These are phyloP conservation scores for Albula goreensis DNA, from an alignment of 2,113 vertebrate species.

Conservation along the genomic window DNA sequence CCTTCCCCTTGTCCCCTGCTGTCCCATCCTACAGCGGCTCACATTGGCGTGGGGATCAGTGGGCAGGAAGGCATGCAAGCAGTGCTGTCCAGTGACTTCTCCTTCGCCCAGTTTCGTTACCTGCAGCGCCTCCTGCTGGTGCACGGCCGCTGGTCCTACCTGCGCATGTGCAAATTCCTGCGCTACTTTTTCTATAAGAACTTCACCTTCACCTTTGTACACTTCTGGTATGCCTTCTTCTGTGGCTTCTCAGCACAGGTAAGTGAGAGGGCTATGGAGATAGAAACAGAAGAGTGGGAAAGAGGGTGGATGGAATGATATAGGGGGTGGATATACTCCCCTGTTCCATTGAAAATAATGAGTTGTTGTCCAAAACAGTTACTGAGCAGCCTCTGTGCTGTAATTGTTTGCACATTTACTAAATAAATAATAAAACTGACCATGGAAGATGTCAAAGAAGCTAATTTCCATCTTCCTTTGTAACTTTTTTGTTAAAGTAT, in stretches of 20 bases:
- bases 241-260: slow-evolving; percentile 96
- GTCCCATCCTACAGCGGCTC: slow-evolving; percentile 74
- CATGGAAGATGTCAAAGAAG: no score
- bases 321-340: no score
- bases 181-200: slow-evolving; percentile 97
- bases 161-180: slow-evolving; percentile 96
- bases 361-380: neutral
- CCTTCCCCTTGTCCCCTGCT: neutral
- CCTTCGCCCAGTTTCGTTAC: slow-evolving; percentile 90
- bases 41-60: slow-evolving; percentile 91
- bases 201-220: slow-evolving; percentile 91
- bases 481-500: no score
- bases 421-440: neutral
- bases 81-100: slow-evolving; percentile 85
- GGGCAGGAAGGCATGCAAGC: slow-evolving; percentile 96
- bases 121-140: slow-evolving; percentile 92
- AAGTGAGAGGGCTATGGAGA: slow-evolving; percentile 21
- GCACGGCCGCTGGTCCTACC: slow-evolving; percentile 93
- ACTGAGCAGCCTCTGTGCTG: neutral
- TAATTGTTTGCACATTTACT: neutral
- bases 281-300: neutral
- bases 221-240: slow-evolving; percentile 96
- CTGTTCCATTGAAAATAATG: neutral
- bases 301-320: neutral
- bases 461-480: no score